phyloP scores from a whole-genome alignment of 2,888 invertebrate species.

The Eustalomyia histrio region DNA sequence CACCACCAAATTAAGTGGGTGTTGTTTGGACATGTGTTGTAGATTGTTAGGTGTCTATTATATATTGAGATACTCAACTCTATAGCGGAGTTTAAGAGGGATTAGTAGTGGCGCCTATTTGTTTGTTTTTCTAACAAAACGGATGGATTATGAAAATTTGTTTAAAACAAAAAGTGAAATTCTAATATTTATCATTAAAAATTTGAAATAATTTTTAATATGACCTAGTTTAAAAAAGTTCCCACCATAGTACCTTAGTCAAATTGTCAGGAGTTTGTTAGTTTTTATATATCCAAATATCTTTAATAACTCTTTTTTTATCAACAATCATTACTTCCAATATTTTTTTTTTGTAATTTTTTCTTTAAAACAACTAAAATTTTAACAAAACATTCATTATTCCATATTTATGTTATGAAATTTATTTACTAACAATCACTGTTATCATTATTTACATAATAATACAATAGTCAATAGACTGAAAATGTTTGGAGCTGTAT shows the following conservation, averaged over 20 bases:
- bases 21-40: constrained; percentile 60
- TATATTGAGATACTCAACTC: constrained; percentile 1
- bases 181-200: background rate
- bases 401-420: constrained; percentile 34
- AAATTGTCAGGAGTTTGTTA: constrained; percentile 20
- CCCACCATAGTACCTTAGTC: constrained; percentile 19
- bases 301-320: constrained; percentile 20
- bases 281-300: background rate
- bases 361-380: background rate
- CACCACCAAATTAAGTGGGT: constrained; percentile 56
- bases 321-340: constrained; percentile 39
- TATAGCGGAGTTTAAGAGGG: constrained; percentile 44
- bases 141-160: constrained; percentile 14
- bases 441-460: constrained; percentile 36
- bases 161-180: constrained; percentile 27
- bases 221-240: constrained; percentile 38
- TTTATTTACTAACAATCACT: constrained; percentile 48
- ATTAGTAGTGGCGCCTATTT: constrained; percentile 61
- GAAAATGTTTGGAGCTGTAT: background rate
- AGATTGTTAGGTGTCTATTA: constrained; percentile 51
- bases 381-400: constrained; percentile 42
- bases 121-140: constrained; percentile 24
- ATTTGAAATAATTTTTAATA: constrained; percentile 20
- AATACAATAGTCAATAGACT: constrained; percentile 19
- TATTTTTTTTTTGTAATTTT: constrained; percentile 8